Evolutionary conservation across 2,888 invertebrate species (phyloP).

Genomic region (Pheosia tremula): DNA sequence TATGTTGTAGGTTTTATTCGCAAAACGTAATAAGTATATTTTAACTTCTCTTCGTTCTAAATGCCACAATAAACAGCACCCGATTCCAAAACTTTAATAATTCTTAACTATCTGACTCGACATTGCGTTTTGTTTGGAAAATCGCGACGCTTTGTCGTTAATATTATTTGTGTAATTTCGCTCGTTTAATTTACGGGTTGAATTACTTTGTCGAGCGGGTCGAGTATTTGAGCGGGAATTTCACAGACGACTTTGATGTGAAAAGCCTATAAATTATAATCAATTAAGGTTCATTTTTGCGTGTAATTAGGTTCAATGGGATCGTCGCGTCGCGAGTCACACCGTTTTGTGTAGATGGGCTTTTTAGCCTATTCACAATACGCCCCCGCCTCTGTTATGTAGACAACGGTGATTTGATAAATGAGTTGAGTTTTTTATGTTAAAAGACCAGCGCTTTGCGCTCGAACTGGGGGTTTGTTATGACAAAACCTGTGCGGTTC

Average conservation of each 20-base stretch:
- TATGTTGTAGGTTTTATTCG: neutral
- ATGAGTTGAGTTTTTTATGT: constrained; percentile 70
- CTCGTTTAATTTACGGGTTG: constrained; percentile 68
- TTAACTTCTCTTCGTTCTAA: neutral
- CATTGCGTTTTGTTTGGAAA: constrained; percentile 59
- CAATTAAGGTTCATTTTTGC: constrained; percentile 57
- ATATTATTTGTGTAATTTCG: constrained; percentile 73
- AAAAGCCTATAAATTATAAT: constrained; percentile 36
- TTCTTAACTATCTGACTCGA: constrained; percentile 44
- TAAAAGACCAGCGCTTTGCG: constrained; percentile 63
- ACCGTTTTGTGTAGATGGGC: constrained; percentile 65
- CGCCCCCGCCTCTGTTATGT: constrained; percentile 66
- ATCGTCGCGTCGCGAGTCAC: constrained; percentile 45
- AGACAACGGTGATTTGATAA: constrained; percentile 79
- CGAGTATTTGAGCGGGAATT: constrained; percentile 10
- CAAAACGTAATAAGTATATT: neutral
- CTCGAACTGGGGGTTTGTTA: constrained; percentile 58
- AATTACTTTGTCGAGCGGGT: constrained; percentile 62
- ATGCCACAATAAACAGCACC: constrained; percentile 2
- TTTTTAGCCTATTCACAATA: constrained; percentile 75
- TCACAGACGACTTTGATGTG: constrained; percentile 19
- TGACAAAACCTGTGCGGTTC: constrained; percentile 58
- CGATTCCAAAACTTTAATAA: constrained; percentile 25
- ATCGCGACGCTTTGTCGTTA: constrained; percentile 64
- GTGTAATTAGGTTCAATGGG: constrained; percentile 42